Percentiles rank a stretch among this genome's conserved stretches.
These are phyloP conservation scores for Drosophila phalerata DNA, from an alignment of 2,888 invertebrate genomes.

Conservation along the genomic window DNA sequence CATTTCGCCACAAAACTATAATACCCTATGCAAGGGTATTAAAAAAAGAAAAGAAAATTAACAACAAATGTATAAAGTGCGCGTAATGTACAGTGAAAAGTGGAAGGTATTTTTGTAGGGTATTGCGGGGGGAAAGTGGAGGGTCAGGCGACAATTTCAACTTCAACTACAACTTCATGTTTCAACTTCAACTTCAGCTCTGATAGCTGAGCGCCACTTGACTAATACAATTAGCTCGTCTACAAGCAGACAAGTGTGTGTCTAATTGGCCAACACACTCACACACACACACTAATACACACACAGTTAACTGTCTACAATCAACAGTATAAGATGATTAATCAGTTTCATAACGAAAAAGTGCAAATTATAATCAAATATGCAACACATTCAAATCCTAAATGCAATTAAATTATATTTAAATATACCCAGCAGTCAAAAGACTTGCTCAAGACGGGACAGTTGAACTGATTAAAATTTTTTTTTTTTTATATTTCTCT, in stretches of 20 bases:
- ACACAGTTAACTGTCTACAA: not conserved
- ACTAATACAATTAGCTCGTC: conserved; percentile 29
- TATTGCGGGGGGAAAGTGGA: not conserved
- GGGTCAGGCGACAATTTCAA: conserved; percentile 3
- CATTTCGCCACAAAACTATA: not conserved
- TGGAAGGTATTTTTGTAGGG: not conserved
- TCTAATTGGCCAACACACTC: conserved; percentile 17
- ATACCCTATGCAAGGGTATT: not conserved
- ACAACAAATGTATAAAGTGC: conserved; percentile 35
- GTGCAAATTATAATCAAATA: conserved; percentile 26
- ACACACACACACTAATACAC: not conserved
- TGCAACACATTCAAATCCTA: conserved; percentile 13
- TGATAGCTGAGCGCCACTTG: conserved; percentile 25
- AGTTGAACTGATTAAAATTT: too few relatives aligned
- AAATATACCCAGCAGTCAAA: conserved; percentile 2
- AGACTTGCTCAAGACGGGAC: not conserved
- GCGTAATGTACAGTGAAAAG: conserved; percentile 36
- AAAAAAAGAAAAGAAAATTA: conserved; percentile 12
- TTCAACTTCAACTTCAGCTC: conserved; percentile 5
- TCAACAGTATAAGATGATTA: conserved; percentile 16
- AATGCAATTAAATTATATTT: conserved; percentile 14
- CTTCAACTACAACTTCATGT: conserved; percentile 16
- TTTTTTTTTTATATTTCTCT: too few relatives aligned
- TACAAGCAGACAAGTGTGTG: conserved; percentile 19
- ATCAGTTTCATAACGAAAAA: conserved; percentile 26